Conservation (phyloP, 2,797 vertebrate species). For the Mormyrops attenuatus region DNA sequence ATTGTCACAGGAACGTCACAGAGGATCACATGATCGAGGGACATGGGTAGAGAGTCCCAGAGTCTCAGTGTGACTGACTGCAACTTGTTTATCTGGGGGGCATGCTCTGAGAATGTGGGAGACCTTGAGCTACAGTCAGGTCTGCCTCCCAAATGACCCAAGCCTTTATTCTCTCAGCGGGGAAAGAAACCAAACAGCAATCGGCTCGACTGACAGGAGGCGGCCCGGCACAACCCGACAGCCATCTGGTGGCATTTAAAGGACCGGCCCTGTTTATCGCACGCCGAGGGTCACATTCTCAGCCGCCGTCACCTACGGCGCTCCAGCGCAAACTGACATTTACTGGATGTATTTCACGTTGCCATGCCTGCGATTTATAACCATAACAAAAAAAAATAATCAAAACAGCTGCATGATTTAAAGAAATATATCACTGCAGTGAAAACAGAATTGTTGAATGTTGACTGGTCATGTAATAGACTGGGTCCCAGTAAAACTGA, state of each 20-base stretch:
- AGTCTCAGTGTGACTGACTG: background rate
- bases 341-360: constrained; percentile 27
- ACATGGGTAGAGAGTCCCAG: background rate
- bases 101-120: background rate
- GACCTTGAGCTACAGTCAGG: background rate
- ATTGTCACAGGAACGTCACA: background rate
- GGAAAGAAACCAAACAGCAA: background rate
- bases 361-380: constrained; percentile 32
- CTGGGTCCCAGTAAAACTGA: background rate
- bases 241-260: constrained; percentile 14
- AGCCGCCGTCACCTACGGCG: background rate
- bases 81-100: background rate
- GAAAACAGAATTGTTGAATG: background rate
- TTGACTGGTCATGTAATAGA: background rate
- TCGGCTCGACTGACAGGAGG: background rate
- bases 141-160: background rate
- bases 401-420: background rate
- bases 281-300: background rate
- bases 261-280: background rate
- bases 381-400: background rate
- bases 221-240: background rate
- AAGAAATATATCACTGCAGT: background rate
- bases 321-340: background rate
- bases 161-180: background rate
- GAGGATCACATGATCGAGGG: background rate